phyloP scores from a whole-genome alignment of 2,888 invertebrate species.

The Heliconius sara region DNA sequence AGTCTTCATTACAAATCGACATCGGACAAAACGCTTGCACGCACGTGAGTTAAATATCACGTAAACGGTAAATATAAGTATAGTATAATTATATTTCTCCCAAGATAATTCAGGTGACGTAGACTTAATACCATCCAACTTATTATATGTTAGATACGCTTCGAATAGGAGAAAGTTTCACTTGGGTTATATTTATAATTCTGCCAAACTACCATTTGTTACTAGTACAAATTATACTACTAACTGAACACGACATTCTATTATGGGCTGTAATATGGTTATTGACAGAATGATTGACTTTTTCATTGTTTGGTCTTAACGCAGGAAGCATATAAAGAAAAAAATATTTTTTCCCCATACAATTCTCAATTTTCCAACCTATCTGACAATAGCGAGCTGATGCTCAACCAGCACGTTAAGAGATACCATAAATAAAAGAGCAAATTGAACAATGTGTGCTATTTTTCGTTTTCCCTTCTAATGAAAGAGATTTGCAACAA shows the following conservation, averaged over 20 bases:
- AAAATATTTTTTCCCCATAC: not conserved
- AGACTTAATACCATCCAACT: not conserved
- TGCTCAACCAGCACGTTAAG: not conserved
- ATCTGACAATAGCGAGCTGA: not conserved
- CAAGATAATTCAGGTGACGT: not conserved
- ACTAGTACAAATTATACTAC: not conserved
- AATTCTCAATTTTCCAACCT: not conserved
- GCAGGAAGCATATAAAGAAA: not conserved
- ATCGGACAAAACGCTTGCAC: not conserved
- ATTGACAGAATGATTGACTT: not conserved
- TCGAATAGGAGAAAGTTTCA: not conserved
- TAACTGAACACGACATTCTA: not conserved
- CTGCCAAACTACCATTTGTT: not conserved
- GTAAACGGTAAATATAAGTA: not conserved
- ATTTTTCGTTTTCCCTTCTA: constrained; percentile 10
- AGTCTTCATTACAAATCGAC: not conserved
- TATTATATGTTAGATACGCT: not conserved
- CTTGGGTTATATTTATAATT: not conserved
- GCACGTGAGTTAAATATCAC: not conserved
- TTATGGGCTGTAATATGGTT: not conserved
- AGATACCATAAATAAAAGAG: not conserved
- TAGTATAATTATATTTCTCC: not conserved
- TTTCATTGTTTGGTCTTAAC: not conserved
- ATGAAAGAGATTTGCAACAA: constrained; percentile 7
- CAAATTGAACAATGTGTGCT: constrained; percentile 9